Percentiles rank a stretch among this genome's conserved stretches.
phyloP scores from a whole-genome alignment of 2,113 vertebrate genomes.

The Chauna torquata region DNA sequence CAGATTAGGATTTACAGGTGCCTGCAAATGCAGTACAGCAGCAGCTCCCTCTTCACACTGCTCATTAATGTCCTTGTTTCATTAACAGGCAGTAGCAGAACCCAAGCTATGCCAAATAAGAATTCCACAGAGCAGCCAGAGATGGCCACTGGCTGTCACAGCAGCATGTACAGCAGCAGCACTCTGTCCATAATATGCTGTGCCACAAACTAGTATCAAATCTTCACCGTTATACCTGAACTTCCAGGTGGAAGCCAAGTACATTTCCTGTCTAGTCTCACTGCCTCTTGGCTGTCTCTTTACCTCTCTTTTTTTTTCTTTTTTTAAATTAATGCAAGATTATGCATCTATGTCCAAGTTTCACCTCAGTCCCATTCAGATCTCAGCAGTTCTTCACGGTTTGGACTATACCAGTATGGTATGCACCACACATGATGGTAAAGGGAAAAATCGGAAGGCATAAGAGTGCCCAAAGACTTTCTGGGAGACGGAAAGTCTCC shows the following conservation, averaged over 20 bases:
- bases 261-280: not conserved
- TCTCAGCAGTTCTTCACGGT: not conserved
- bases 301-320: not conserved
- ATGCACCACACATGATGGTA: not conserved
- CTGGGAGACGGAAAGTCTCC: not conserved
- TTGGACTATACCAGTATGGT: not conserved
- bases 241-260: rapidly evolving
- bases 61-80: not conserved
- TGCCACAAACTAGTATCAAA: not conserved
- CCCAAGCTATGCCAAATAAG: rapidly evolving
- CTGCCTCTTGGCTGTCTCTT: not conserved
- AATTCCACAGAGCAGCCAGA: not conserved
- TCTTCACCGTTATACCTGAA: not conserved
- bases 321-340: not conserved
- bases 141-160: rapidly evolving
- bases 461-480: not conserved
- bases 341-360: no score
- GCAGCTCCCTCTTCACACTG: not conserved
- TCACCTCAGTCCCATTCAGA: not conserved
- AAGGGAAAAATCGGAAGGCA: not conserved
- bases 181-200: not conserved
- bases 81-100: not conserved
- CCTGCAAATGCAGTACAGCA: not conserved
- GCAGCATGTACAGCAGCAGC: not conserved
- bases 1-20: not conserved